Base-by-base conservation (phyloP, 2,113 vertebrate species). In the Nesoenas mayeri region DNA sequence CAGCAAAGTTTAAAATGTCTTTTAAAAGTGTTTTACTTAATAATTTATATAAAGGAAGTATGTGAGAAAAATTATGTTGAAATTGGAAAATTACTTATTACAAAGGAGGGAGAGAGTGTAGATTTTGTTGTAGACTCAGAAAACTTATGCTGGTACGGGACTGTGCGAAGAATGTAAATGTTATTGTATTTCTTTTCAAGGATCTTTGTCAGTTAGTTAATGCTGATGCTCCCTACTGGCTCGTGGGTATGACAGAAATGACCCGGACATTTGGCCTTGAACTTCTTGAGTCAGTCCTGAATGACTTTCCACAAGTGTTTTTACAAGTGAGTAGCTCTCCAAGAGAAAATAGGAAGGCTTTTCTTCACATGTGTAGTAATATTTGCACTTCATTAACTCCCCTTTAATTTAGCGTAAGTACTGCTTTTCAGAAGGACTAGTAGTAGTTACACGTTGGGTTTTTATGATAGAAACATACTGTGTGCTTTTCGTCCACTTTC, bases 171-270 rank as follows among this genome's bases (percentile, higher is more conserved):
- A 56, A 85, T 24, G 24, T 87, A 64, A 94, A 26, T 60, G 7
- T 60, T 89, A 5, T 12, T 96, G 6, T 88, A 58, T 96, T 91
- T 97, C 38, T 92, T 85, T 88, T 94, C 91, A 95, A 99, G 99
- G 99, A 99, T 93, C 97, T 99, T 85, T 99, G 99, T 97, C 99
- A 99, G 94, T 97, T 99, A 81, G 99, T 99, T 97, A 99, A 99
- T 80, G 99, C 99, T 36, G 99, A 99, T 79, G 99, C 99, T 89
- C 99, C 99, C 80, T 99, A 99, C 96, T 99, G 99, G 99, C 98
- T 99, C 7, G 99, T 99, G 90, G 99, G 99, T 60, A 99, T 99
- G 99, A 99, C 99, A 7, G 99, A 99, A 97, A 99, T 99, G 99
- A 99, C 99, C 0, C 97, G 99, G 61, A 99, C 99, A 0, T 99